These are phyloP conservation scores for Atta texana DNA, from an alignment of 1,140 invertebrate species.

Conservation along the genomic window DNA sequence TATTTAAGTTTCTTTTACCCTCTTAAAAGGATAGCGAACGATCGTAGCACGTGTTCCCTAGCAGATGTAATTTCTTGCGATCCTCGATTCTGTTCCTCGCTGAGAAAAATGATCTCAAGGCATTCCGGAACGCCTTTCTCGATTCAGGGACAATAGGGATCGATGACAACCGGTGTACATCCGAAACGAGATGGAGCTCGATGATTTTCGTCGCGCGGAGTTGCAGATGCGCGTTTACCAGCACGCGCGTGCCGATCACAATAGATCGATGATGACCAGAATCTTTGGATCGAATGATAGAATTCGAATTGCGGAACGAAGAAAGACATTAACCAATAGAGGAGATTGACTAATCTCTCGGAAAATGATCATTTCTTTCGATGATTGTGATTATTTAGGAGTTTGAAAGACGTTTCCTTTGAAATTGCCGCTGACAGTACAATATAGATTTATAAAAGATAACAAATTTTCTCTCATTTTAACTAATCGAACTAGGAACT, in stretches of 20 bases:
- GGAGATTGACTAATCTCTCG: conserved; percentile 1
- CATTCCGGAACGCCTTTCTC: conserved; percentile 1
- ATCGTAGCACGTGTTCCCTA: conserved; percentile 21
- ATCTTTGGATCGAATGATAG: conserved; percentile 50
- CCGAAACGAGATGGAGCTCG: conserved; percentile 48
- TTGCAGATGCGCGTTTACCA: conserved; percentile 59
- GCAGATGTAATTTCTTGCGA: conserved; percentile 65
- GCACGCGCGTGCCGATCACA: conserved; percentile 66
- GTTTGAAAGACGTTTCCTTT: not conserved
- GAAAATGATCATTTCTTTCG: conserved; percentile 11
- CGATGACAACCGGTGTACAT: conserved; percentile 67
- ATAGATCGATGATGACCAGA: conserved; percentile 45
- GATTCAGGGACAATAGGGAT: conserved; percentile 62
- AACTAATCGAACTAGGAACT: not conserved
- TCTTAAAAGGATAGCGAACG: not conserved
- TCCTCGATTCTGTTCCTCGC: not conserved
- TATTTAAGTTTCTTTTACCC: not conserved
- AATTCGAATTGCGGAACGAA: conserved; percentile 9
- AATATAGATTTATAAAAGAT: conserved; percentile 1
- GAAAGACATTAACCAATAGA: not conserved
- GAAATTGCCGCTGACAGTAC: not conserved
- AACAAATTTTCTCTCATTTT: not conserved
- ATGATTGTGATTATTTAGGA: not conserved
- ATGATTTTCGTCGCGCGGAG: conserved; percentile 27
- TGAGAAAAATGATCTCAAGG: conserved; percentile 16